Conservation (phyloP, 2,888 invertebrate species). For the Drosophila affinis region DNA sequence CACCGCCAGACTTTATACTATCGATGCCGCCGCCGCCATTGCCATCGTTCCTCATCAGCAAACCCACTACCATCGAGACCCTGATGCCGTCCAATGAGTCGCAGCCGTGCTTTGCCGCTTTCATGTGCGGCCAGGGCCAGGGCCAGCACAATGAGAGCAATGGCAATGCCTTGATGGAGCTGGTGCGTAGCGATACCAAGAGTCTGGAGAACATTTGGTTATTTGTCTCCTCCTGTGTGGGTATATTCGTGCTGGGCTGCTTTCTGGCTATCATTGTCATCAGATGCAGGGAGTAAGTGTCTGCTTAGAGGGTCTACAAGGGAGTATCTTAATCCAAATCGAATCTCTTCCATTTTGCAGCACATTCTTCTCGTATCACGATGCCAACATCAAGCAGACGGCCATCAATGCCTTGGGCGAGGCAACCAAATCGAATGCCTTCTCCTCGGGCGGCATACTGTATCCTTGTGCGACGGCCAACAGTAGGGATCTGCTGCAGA, state of each 20-base stretch:
- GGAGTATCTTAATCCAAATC: too few species aligned
- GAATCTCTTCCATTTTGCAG: conserved; percentile 51
- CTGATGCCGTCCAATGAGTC: conserved; percentile 85
- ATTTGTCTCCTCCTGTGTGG: conserved; percentile 91
- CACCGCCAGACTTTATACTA: conserved; percentile 91
- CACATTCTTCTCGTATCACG: conserved; percentile 82
- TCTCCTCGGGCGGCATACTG: conserved; percentile 85
- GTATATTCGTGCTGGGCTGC: conserved; percentile 91
- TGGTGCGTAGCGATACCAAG: conserved; percentile 87
- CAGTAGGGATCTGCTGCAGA: conserved; percentile 84
- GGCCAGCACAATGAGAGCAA: conserved; percentile 85
- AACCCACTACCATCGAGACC: conserved; percentile 67
- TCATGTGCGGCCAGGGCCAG: conserved; percentile 86
- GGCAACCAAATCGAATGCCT: conserved; percentile 84
- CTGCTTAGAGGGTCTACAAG: background rate
- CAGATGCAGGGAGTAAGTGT: conserved; percentile 90
- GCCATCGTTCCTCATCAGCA: conserved; percentile 88
- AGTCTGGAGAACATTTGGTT: conserved; percentile 91
- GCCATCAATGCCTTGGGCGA: conserved; percentile 86
- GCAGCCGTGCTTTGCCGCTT: conserved; percentile 87
- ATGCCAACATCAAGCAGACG: conserved; percentile 84
- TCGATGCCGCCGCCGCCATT: conserved; percentile 94
- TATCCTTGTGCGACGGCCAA: conserved; percentile 85
- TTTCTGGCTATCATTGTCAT: conserved; percentile 90
- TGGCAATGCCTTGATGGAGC: conserved; percentile 91